Percentiles rank a stretch among this genome's conserved stretches.
Conservation (phyloP, 2,113 vertebrate species). For the Lipophrys pholis region DNA sequence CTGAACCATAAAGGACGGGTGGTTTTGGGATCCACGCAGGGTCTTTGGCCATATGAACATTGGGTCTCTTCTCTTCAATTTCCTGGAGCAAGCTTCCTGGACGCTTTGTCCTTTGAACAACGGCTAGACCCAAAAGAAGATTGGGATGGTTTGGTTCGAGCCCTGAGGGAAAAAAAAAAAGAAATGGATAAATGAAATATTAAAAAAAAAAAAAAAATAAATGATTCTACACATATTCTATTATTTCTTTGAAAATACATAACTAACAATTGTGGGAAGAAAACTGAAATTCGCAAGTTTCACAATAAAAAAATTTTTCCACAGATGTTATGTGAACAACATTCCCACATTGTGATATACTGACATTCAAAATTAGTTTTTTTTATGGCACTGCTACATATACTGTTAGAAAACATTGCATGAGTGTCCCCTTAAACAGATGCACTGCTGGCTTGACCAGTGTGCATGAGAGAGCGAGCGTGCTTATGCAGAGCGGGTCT, state of each 20-base stretch:
- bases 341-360: too few species aligned
- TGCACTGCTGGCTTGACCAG: too few species aligned
- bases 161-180: slow-evolving; percentile 82
- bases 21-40: slow-evolving; percentile 80
- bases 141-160: slow-evolving; percentile 93
- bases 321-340: too few species aligned
- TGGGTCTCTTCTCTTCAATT: slow-evolving; percentile 87
- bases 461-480: too few species aligned
- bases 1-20: slow-evolving; percentile 72
- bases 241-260: neutral
- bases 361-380: too few species aligned
- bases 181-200: neutral
- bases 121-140: slow-evolving; percentile 93
- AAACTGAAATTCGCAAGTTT: neutral
- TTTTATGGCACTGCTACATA: too few species aligned
- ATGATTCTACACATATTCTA: neutral
- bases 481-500: too few species aligned
- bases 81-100: slow-evolving; percentile 76
- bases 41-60: slow-evolving; percentile 79
- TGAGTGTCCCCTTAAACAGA: too few species aligned
- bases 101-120: slow-evolving; percentile 92
- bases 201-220: neutral
- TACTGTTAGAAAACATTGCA: too few species aligned
- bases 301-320: too few species aligned
- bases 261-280: neutral